Base-by-base conservation (phyloP, 2,888 invertebrate species). In the Drosophila robusta region DNA sequence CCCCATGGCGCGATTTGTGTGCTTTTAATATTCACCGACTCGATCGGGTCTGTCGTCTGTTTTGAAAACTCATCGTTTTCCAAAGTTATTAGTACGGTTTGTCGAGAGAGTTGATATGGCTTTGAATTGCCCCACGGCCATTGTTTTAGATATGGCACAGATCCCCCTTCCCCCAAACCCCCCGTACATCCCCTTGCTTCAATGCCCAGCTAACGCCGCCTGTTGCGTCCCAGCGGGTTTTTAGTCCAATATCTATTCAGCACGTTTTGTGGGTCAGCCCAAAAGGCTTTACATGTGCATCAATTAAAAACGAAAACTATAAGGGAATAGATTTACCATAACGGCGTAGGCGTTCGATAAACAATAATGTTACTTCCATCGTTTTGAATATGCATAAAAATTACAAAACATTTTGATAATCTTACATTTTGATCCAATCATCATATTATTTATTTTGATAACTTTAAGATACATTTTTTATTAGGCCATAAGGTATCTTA, bases 41-140 rank as follows among this genome's bases (percentile, higher is more conserved):
- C 62, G 42, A 45, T 36, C 29, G 16, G 16, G 24, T 3, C 62
- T 61, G 78, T 70, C 63, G 69, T 71, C 65, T 69, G 71, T 83
- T 83, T 86, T 84, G 79, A 47, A 87, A 87, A 85, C 85, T 85
- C 85, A 87, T 85, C 85, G 84, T 87, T 87, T 85, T 86, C 80
- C 70, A 73, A 78, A 68, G 78, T 71, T 85, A 81, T 84, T 80
- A 84, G 81, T 77, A 69, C 69, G 75, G 54, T 75, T 72, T 76
- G 65, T 73, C 67, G 55, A 68, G 50, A 70, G 64, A 61, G 36
- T 47, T 61, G 42, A 50, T 39, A 16, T 74, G 54, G 36, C 75
- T 75, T 52, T 42, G 47, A 55, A 69, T 76, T 67, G 81, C 58
- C 73, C 67, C 63, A 62, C 49, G 55, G 42, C 50, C 60, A 66